Base-by-base conservation (phyloP, 2,888 invertebrate species). In the Ypsolopha sequella region DNA sequence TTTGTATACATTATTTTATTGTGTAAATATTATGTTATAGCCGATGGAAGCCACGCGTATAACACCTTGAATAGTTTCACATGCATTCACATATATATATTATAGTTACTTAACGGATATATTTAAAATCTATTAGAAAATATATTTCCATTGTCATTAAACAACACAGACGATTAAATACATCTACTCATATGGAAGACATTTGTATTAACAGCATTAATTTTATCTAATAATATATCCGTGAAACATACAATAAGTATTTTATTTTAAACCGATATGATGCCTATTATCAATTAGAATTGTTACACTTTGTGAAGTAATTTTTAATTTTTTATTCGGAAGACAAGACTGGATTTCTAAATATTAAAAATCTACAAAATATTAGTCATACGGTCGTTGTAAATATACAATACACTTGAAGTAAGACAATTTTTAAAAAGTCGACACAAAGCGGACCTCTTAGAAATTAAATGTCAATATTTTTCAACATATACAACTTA, bases 91-190 rank as follows among this genome's bases (percentile, higher is more conserved):
- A 10, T 35, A 6, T 34, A 46, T 4, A n/a, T 10, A 11, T 34
- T 46, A 9, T 1, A 8, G n/a, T 43, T 43, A 43, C 8, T 38
- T 36, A 36, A 13, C 6, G 2, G 24, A 24, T 24, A 24, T 24
- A 24, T 24, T 24, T 13, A 7, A 9, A 41, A 50, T 36, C 44
- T 41, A 47, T 43, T 38, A 38, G 62, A 65, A 68, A 71, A 74
- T 70, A 73, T 66, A 80, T 77, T 78, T 78, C 70, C 80, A 80
- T 53, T 76, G 80, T 75, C 78, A 81, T 54, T 44, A 52, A 10
- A 54, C 45, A 48, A 39, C 44, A 36, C 39, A n/a, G 24, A 48
- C 41, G 48, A 34, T 6, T 52, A 51, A 51, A 53, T 43, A 53
- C 51, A 46, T 52, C 45, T 48, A 36, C 9, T 8, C 36, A 13